These are phyloP conservation scores for Megatriorchis doriae DNA, from an alignment of 2,113 vertebrate genomes.

Conservation along the genomic window DNA sequence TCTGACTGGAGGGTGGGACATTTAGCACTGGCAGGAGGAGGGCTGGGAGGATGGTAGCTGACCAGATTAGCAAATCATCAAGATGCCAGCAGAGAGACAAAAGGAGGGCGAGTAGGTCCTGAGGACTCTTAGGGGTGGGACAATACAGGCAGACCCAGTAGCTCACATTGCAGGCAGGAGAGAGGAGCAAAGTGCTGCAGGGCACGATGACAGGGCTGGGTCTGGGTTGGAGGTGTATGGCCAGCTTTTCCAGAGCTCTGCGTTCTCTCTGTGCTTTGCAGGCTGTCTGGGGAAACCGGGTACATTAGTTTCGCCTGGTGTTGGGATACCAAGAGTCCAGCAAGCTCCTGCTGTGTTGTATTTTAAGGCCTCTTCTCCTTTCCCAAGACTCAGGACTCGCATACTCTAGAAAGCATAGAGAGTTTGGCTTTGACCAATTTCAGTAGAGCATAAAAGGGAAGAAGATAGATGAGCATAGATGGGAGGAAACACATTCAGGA, in stretches of 20 bases:
- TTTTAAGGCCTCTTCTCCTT: neutral
- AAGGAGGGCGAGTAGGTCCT: neutral
- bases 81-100: neutral
- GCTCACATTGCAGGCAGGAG: neutral
- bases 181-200: neutral
- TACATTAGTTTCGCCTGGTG: neutral
- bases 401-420: neutral
- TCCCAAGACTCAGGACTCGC: neutral
- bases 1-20: neutral
- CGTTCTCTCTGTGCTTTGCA: accelerated
- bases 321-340: neutral
- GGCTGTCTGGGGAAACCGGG: neutral
- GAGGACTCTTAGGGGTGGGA: neutral
- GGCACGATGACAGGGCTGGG: neutral
- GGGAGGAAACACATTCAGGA: neutral
- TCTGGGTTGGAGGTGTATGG: neutral
- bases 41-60: neutral
- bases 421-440: neutral
- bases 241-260: neutral
- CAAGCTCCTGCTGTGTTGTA: neutral
- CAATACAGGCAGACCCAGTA: neutral
- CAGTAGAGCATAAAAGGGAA: neutral
- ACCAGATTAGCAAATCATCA: neutral
- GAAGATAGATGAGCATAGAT: neutral
- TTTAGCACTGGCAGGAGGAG: neutral